A percentile compares a stretch with the other conserved stretches of the same genome.
Conservation (phyloP, 2,113 vertebrate species). For the Taxidea taxus region DNA sequence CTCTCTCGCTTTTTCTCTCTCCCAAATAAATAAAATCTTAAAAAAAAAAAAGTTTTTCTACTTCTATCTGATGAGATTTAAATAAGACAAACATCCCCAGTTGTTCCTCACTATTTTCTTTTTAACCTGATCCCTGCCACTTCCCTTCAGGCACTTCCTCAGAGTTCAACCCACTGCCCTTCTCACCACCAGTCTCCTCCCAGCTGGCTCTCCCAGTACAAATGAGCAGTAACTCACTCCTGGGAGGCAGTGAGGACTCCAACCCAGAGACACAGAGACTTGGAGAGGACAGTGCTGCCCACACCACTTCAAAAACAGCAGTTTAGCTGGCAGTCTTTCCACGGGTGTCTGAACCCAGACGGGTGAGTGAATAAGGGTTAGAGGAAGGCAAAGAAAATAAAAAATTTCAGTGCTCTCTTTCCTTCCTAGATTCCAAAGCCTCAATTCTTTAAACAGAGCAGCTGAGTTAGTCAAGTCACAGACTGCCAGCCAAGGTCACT, state of each 20-base stretch:
- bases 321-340: background rate
- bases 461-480: background rate
- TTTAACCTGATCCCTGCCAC: conserved; percentile 36
- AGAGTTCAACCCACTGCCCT: conserved; percentile 5
- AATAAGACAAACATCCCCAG: conserved; percentile 30
- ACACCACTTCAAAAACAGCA: background rate
- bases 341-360: background rate
- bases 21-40: too few species aligned
- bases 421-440: conserved; percentile 9
- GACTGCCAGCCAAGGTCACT: conserved; percentile 10
- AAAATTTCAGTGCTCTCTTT: background rate
- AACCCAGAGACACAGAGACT: background rate
- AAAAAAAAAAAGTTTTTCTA: background rate
- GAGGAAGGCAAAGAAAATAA: background rate
- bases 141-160: conserved; percentile 31
- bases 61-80: conserved; percentile 36
- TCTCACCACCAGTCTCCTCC: background rate
- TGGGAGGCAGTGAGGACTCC: background rate
- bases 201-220: conserved; percentile 4
- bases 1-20: too few species aligned
- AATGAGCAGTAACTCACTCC: background rate
- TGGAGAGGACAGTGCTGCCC: background rate
- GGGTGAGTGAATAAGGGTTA: background rate
- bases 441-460: background rate
- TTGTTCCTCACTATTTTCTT: conserved; percentile 46